Evolutionary conservation across 2,113 vertebrate species (phyloP).

Genomic region (Neomonachus schauinslandi): DNA sequence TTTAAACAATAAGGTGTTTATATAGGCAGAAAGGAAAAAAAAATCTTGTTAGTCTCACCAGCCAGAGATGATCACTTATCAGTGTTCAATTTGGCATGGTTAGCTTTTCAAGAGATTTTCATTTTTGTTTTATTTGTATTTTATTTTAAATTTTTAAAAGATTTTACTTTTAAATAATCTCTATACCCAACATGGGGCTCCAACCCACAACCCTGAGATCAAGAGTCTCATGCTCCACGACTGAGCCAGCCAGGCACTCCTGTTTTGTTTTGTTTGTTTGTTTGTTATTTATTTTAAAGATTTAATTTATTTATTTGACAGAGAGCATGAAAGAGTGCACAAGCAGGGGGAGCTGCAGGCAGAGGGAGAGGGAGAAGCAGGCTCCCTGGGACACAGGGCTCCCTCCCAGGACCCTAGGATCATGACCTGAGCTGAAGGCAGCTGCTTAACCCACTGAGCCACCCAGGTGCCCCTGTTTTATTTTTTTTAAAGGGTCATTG

Average conservation of each 20-base stretch:
- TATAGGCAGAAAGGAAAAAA: background rate
- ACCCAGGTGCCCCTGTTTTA: background rate
- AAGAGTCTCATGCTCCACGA: background rate
- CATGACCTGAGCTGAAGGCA: no score
- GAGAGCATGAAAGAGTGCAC: no score
- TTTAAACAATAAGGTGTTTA: background rate
- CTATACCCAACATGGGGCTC: background rate
- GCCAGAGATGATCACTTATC: background rate
- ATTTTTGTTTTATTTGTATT: background rate
- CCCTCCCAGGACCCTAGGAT: no score
- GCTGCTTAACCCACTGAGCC: background rate
- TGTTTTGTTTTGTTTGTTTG: background rate
- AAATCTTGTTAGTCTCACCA: background rate
- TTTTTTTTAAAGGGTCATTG: background rate
- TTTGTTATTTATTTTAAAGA: no score
- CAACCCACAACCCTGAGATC: background rate
- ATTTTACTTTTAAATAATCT: background rate
- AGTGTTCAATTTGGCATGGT: background rate
- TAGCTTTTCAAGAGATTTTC: background rate
- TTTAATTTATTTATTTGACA: no score
- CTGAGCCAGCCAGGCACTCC: background rate
- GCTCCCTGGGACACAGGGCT: no score
- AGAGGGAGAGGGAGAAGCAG: no score
- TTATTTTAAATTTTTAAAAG: background rate
- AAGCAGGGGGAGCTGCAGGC: no score